Percentiles rank a stretch among this genome's conserved stretches.
phyloP scores from a whole-genome alignment of 2,797 vertebrate genomes.

The Clamator glandarius region DNA sequence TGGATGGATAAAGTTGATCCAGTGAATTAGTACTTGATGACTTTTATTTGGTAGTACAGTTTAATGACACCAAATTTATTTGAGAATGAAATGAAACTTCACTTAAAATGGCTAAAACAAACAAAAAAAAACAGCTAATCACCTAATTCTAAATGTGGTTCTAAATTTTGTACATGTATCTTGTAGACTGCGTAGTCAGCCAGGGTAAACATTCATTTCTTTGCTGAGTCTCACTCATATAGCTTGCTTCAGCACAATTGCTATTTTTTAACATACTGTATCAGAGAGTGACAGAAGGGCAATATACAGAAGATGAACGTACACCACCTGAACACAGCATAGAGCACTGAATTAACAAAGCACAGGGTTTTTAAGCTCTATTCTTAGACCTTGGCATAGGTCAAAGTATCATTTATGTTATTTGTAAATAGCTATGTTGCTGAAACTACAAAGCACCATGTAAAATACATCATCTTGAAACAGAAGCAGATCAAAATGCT shows the following conservation, averaged over 20 bases:
- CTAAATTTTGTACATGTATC: rapidly evolving
- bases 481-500: background rate
- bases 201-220: background rate
- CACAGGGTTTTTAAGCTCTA: background rate
- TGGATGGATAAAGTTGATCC: background rate
- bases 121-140: background rate
- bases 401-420: background rate
- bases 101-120: background rate
- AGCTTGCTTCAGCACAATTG: background rate
- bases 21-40: background rate
- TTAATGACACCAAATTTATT: background rate
- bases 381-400: background rate
- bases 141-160: background rate
- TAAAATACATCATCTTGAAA: background rate
- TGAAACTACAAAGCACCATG: background rate
- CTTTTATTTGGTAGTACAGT: background rate
- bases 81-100: background rate
- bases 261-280: background rate
- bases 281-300: background rate
- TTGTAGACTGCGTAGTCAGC: background rate
- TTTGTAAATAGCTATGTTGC: background rate
- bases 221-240: background rate
- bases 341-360: background rate
- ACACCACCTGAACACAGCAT: rapidly evolving
- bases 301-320: background rate